These are phyloP conservation scores for Agrochola lychnidis DNA, from an alignment of 2,888 invertebrate genomes.

Conservation along the genomic window DNA sequence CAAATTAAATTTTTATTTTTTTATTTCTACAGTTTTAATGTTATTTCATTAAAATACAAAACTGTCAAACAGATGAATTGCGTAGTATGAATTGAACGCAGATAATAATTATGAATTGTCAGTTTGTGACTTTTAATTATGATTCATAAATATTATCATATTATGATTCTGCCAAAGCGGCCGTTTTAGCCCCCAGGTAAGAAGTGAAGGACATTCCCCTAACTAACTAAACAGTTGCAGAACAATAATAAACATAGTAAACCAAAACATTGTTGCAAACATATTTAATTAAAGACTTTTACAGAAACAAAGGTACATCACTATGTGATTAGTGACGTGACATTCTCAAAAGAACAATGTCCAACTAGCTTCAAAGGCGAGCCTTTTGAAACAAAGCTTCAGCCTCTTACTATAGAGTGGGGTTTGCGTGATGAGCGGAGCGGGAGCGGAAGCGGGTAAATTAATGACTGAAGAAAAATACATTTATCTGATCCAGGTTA, in stretches of 20 bases:
- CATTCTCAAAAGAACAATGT: conserved; percentile 85
- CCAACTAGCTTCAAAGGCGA: conserved; percentile 81
- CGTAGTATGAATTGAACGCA: no score
- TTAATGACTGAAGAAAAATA: no score
- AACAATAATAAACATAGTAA: conserved; percentile 5
- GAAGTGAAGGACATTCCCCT: not conserved
- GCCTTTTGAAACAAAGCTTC: conserved; percentile 82
- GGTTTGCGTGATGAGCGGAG: conserved; percentile 62
- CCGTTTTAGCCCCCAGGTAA: no score
- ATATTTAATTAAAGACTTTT: conserved; percentile 62
- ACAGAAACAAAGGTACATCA: conserved; percentile 57
- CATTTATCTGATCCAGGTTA: no score
- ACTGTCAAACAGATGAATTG: no score
- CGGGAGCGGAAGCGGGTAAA: conserved; percentile 36
- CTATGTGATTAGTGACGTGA: conserved; percentile 69
- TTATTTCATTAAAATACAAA: no score
- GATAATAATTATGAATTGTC: no score
- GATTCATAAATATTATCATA: no score
- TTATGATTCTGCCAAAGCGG: no score
- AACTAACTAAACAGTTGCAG: not conserved
- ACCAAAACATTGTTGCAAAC: conserved; percentile 31
- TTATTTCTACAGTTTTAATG: no score
- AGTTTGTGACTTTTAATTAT: no score
- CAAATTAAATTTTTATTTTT: no score
- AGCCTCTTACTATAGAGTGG: conserved; percentile 69